Evolutionary conservation across 2,888 invertebrate species (phyloP), one percentile per base, ranked within the genome.

Genomic region (Rhimphoctona megacephalus): DNA sequence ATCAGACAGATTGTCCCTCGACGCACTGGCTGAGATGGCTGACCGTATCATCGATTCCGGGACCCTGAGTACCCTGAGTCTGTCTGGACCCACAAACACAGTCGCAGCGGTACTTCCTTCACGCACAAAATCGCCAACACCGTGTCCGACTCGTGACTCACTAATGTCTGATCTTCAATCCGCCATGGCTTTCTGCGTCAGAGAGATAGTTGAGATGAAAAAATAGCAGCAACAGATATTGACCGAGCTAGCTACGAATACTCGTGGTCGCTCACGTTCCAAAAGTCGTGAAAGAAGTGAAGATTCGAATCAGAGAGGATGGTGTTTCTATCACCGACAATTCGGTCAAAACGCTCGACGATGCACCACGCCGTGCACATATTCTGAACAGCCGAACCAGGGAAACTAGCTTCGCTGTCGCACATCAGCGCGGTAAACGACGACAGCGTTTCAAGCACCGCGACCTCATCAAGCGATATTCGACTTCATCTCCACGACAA

Each of bases 11-110:
- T 5, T 78, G 17, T 49, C 19, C 9, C 64, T 83, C 17, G 33
- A 39, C 30, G 69, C 70, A n/a, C 33, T 83, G 33, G 83, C 70
- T 14, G 46, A 70, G 25, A 70, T 70, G 46, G 69, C 69, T 0
- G 69, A 46, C 7, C 69, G 46, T 3, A 25, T 70, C 5, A 46
- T 70, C 14, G 46, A 70, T 36, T 66, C 36, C 39, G 66, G 2
- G 17, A 70, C 46, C 0, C 1, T 46, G 14, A 70, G 1, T 7
- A 70, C 0, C 9, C 46, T 25, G 9, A 46, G n/a, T 17, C 3
- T 67, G 43, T 39, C 67, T n/a, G 2, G 7, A n/a, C 6, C 3
- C 39, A 0, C 19, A 19, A 67, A 19, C n/a, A 19, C 19, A n/a
- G 39, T 67, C 39, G 67, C 67, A n/a, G 39, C 67, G 19, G n/a